Base-by-base conservation (phyloP, 2,888 invertebrate genomes). In the Hanleya hanleyi region DNA sequence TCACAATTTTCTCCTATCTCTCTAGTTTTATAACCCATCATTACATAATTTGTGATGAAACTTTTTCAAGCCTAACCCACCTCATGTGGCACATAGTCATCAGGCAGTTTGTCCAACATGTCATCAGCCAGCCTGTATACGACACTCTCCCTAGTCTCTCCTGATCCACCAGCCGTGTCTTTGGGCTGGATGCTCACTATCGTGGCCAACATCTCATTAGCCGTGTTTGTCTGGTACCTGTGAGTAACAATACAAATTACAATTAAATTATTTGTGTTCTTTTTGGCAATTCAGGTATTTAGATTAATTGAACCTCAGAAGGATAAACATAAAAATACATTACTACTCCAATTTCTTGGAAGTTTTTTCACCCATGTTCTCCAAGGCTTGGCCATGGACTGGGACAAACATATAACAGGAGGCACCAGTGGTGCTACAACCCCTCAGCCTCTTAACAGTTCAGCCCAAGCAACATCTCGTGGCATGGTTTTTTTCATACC, bases 161-260 rank as follows among this genome's bases (percentile, higher is more conserved):
- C 97, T 0, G 96, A 96, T 75, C 95, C 95, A 62, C 89, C 86
- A 0, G 96, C 96, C 1, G 97, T 96, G 92, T 98, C 97, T 88
- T 98, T 98, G 0, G 98, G 98, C 88, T 98, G 98, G n/a, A 98
- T 98, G 89, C 94, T 97, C 51, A 98, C 92, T 84, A 98, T 97
- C 0, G 97, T 97, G 87, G 97, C 96, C 85, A 98, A 92, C 87
- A 98, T 97, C 80, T 93, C 95, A 91, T 91, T 90, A 35, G 97
- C 97, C 62, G 97, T 97, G 89, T 98, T 98, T 77, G 98, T 98
- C 91, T 98, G 97, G 91, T 98, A 93, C n/a, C 93, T 93, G 83
- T 2, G 79, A 67, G 26, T 41, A 9, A 57, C 12, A 57, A 29
- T 18, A 15, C 50, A 18, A 35, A 57, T 18, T 22, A 15, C 57